Conservation (phyloP, 2,797 vertebrate species). For the Eulemur rubriventer region DNA sequence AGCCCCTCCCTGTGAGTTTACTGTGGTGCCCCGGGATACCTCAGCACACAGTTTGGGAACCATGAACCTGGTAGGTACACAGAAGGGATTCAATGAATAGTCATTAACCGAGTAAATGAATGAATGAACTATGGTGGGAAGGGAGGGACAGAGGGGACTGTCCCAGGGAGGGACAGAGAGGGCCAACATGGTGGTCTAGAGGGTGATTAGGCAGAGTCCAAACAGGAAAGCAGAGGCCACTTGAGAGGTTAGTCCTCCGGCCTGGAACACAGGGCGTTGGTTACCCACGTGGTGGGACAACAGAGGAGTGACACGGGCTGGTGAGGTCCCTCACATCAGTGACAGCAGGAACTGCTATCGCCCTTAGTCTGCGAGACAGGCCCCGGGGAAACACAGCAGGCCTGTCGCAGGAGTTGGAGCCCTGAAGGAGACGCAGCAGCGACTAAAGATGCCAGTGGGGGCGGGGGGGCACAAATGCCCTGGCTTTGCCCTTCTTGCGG, state of each 20-base stretch:
- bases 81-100: neutral
- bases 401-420: neutral
- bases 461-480: neutral
- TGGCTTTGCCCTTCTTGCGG: neutral
- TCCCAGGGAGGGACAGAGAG: neutral
- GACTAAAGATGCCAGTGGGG: neutral
- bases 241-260: too few species aligned
- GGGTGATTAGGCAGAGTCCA: neutral
- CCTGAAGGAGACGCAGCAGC: neutral
- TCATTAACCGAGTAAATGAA: neutral
- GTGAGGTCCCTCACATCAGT: neutral
- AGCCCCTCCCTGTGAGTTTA: neutral
- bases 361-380: neutral
- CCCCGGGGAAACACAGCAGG: neutral
- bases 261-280: neutral
- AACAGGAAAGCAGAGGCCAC: neutral
- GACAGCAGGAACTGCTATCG: neutral
- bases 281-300: neutral
- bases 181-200: neutral
- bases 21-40: neutral
- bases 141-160: too few species aligned
- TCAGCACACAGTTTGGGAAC: neutral
- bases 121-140: neutral
- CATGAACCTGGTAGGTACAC: neutral
- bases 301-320: neutral